Base-by-base conservation (phyloP, 1,140 invertebrate genomes). In the Atta colombica region DNA sequence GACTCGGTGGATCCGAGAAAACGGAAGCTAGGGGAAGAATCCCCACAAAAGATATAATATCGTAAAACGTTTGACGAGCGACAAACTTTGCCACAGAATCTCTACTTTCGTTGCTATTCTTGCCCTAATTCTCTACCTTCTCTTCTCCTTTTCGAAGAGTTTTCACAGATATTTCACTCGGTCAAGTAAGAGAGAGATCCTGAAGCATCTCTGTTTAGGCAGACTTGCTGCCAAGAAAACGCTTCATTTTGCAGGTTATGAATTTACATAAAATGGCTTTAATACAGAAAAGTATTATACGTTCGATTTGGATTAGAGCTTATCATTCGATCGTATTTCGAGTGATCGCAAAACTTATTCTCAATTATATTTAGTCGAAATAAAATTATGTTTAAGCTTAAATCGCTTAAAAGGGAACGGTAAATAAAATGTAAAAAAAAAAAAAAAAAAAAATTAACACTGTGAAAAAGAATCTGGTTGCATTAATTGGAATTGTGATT, bases 31-130 rank as follows among this genome's bases (percentile, higher is more conserved):
- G n/a, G 45, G 18, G 25, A 85, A n/a, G 49, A 77, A 77, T 71
- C 55, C 49, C 45, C 71, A 21, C 21, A 10, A 82, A 71, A 71
- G 35, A 53, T 74, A 89, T 68, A 72, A 80, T 72, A 72, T 87
- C 88, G 69, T 89, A 89, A 89, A 89, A n/a, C 61, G 66, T 77
- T 71, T 63, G 81, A 31, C 58, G 21, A 25, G 39, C 53, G 8
- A 74, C 82, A 58, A 88, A 75, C 74, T 81, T 28, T 58, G 14
- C 14, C 45, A 45, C 61, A 39, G 58, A 86, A 89, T 89, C 69
- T 61, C 69, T 86, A 71, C 65, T 77, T 77, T 65, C 71, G 69
- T 77, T 72, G 66, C 66, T 69, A 63, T 66, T 69, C 28, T 82
- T 61, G 55, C 55, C 80, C 69, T 60, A 71, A 82, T 74, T 82